Conservation (phyloP, 2,888 invertebrate genomes). For the Mesoligia furuncula region DNA sequence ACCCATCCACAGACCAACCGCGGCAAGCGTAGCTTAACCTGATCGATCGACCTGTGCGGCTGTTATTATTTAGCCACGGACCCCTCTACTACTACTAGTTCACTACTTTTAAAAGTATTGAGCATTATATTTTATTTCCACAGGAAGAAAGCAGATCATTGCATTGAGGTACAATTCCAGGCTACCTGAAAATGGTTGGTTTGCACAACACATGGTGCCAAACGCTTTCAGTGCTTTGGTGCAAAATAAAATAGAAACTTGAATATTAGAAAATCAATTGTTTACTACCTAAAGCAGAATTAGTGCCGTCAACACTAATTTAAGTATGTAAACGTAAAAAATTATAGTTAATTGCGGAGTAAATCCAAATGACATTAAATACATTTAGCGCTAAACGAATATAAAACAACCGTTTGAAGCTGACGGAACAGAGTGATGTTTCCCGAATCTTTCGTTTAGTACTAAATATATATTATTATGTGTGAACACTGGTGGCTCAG, state of each 20-base stretch:
- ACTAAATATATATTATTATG: no score
- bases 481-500: no score
- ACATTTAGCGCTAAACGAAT: slow-evolving; percentile 7
- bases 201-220: background rate
- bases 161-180: no score
- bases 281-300: slow-evolving; percentile 7
- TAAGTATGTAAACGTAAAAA: background rate
- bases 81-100: no score
- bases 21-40: no score
- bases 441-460: background rate
- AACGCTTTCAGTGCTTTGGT: background rate
- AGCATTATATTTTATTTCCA: no score
- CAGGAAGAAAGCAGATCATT: background rate
- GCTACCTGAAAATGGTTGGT: background rate
- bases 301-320: slow-evolving; percentile 21
- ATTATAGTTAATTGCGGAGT: background rate
- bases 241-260: background rate
- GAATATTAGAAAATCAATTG: background rate
- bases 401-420: slow-evolving; percentile 1
- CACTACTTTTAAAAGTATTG: background rate
- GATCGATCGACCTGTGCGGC: no score
- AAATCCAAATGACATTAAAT: slow-evolving; percentile 16
- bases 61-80: no score
- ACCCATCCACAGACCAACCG: no score
- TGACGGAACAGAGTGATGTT: slow-evolving; percentile 11